phyloP scores from a whole-genome alignment of 1,140 invertebrate species.

The Ceratina australensis region DNA sequence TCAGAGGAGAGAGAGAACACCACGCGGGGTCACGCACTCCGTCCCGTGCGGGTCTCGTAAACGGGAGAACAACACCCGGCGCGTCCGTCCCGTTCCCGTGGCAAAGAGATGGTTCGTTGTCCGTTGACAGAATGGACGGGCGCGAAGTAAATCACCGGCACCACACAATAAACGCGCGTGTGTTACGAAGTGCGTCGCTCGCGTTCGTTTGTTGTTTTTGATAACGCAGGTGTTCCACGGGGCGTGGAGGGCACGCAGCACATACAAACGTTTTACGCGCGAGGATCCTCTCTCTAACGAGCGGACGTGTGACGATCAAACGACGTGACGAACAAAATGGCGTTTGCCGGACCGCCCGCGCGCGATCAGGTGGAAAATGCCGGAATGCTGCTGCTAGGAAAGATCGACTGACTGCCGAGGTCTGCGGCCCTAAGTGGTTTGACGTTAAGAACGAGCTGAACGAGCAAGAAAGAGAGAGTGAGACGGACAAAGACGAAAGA shows the following conservation, averaged over 20 bases:
- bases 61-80: constrained; percentile 61
- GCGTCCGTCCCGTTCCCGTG: constrained; percentile 36
- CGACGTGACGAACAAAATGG: constrained; percentile 68
- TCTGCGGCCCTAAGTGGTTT: constrained; percentile 74
- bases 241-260: constrained; percentile 54
- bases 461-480: constrained; percentile 53
- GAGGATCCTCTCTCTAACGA: constrained; percentile 52
- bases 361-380: constrained; percentile 74
- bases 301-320: constrained; percentile 49
- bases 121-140: neutral
- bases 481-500: constrained; percentile 49
- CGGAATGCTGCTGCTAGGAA: constrained; percentile 69
- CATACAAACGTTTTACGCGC: constrained; percentile 59
- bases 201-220: constrained; percentile 41
- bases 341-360: constrained; percentile 66
- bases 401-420: constrained; percentile 74
- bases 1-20: constrained; percentile 25
- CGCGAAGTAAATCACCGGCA: constrained; percentile 44
- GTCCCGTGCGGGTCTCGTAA: constrained; percentile 49
- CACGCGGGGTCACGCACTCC: constrained; percentile 61
- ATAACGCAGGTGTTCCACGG: constrained; percentile 51
- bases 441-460: constrained; percentile 72
- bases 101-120: constrained; percentile 9
- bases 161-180: constrained; percentile 54
- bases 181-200: constrained; percentile 47